A percentile compares a stretch with the other conserved stretches of the same genome.
Conservation (phyloP, 2,797 vertebrate species). For the Sparus aurata region DNA sequence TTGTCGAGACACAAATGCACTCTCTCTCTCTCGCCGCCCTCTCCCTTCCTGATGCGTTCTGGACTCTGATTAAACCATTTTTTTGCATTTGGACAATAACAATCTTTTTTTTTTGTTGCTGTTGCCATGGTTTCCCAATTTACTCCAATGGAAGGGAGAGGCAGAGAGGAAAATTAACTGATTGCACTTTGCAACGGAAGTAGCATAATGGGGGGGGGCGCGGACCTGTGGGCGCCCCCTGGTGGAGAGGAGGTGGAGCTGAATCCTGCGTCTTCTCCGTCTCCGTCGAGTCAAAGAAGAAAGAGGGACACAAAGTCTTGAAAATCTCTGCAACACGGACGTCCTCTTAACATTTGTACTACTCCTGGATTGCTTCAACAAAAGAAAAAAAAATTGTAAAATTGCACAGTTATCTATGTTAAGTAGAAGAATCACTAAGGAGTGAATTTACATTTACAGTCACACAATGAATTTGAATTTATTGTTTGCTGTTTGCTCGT, state of each 20-base stretch:
- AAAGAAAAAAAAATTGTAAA: slow-evolving; percentile 46
- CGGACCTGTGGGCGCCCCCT: slow-evolving; percentile 29
- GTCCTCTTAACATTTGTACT: slow-evolving; percentile 64
- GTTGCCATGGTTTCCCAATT: slow-evolving; percentile 65
- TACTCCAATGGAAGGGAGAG: slow-evolving; percentile 59
- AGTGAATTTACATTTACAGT: slow-evolving; percentile 71
- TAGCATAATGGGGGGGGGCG: slow-evolving; percentile 69
- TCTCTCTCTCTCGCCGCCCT: slow-evolving; percentile 74
- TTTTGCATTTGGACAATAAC: slow-evolving; percentile 56
- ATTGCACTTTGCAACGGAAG: slow-evolving; percentile 86
- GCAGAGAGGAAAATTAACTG: slow-evolving; percentile 77
- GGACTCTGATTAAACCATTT: slow-evolving; percentile 47
- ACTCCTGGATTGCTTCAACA: slow-evolving; percentile 71
- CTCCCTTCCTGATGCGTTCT: slow-evolving; percentile 64
- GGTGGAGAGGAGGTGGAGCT: slow-evolving; percentile 16
- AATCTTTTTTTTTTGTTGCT: slow-evolving; percentile 36
- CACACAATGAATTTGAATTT: slow-evolving; percentile 52
- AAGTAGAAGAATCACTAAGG: slow-evolving; percentile 72
- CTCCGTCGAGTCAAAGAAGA: slow-evolving; percentile 7
- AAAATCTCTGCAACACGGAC: slow-evolving; percentile 38
- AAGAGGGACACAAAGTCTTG: slow-evolving; percentile 30
- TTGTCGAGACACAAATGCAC: slow-evolving; percentile 78
- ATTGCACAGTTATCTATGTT: slow-evolving; percentile 79
- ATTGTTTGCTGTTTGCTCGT: slow-evolving; percentile 48
- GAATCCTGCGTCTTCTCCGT: slow-evolving; percentile 29